Evolutionary conservation across 2,888 invertebrate genomes (phyloP), one percentile per base, ranked within the genome.

Genomic region (Pardosa pseudoannulata): DNA sequence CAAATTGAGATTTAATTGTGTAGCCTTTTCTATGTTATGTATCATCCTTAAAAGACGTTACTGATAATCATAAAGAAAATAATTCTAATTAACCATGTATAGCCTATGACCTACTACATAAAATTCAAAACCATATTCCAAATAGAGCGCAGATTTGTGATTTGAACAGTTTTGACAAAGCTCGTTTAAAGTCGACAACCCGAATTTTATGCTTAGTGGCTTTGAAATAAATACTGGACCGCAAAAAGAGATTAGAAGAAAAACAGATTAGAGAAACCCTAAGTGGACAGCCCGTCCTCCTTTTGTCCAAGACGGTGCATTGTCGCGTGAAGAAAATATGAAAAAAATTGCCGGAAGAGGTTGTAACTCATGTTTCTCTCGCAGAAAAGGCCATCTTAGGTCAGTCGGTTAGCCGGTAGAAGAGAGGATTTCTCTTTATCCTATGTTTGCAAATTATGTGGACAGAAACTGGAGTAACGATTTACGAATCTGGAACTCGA

Each of bases 291-390:
- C 16, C 23, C 16, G 56, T 56, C 56, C n/a, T 32, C 23, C 36
- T 67, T 67, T 83, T 64, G 74, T 74, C 71, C 65, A 65, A 31
- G 65, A n/a, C 71, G 76, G 19, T 71, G 28, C 46, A 81, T 70
- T 70, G 71, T 83, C 72, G 76, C 82, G 65, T 72, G 76, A 83
- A 72, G 65, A 83, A 50, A 62, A 76, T 23, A 71, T 23, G 19
- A 71, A 71, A 76, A 50, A 65, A 73, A 72, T 80, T 71, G 76
- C 70, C 71, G 82, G 76, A 82, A 75, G 70, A 28, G 56, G 56
- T 64, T 65, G 31, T 28, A 29, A 19, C 31, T 23, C 27, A 50
- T 23, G 41, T 13, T 29, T 70, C 41, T 32, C 28, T 16, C 6
- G 56, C 29, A 50, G 56, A 74, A 80, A 67, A 79, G 71, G 79